These are phyloP conservation scores for Leptopterna dolabrata DNA, from an alignment of 2,888 invertebrate species.

Conservation along the genomic window DNA sequence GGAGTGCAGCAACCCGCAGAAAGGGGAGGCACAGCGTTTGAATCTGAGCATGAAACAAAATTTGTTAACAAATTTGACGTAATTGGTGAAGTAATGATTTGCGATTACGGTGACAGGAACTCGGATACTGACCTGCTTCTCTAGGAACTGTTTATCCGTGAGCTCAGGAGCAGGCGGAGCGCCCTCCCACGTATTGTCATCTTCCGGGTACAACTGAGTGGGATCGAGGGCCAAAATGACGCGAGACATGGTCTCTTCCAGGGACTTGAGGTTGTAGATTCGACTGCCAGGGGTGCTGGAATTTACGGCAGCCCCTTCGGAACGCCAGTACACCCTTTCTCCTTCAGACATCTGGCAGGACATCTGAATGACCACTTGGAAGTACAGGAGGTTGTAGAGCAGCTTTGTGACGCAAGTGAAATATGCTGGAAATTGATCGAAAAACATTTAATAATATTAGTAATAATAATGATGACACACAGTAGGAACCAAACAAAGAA, in stretches of 20 bases:
- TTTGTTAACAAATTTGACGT: not conserved
- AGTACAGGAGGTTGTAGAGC: constrained; percentile 88
- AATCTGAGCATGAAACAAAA: constrained; percentile 66
- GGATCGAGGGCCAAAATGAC: constrained; percentile 70
- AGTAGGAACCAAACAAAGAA: too few species aligned
- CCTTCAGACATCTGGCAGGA: constrained; percentile 72
- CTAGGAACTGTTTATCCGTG: constrained; percentile 60
- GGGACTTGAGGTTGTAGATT: constrained; percentile 64
- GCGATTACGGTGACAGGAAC: not conserved
- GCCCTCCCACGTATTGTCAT: constrained; percentile 66
- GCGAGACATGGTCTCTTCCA: constrained; percentile 67
- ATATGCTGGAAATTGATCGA: constrained; percentile 75
- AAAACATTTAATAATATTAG: not conserved
- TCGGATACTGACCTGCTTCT: constrained; percentile 45
- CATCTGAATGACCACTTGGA: constrained; percentile 87
- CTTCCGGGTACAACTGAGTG: constrained; percentile 75
- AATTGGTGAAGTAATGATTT: not conserved
- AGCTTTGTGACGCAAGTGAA: constrained; percentile 89
- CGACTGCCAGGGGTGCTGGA: not conserved
- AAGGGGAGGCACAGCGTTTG: constrained; percentile 86
- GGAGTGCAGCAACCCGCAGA: constrained; percentile 83
- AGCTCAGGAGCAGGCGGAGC: constrained; percentile 20
- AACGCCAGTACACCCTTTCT: constrained; percentile 57
- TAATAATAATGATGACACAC: too few species aligned
- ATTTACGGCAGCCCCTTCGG: not conserved